Evolutionary conservation across 2,113 vertebrate species (phyloP), one percentile per base, ranked within the genome.

Genomic region (Otocyon megalotis): DNA sequence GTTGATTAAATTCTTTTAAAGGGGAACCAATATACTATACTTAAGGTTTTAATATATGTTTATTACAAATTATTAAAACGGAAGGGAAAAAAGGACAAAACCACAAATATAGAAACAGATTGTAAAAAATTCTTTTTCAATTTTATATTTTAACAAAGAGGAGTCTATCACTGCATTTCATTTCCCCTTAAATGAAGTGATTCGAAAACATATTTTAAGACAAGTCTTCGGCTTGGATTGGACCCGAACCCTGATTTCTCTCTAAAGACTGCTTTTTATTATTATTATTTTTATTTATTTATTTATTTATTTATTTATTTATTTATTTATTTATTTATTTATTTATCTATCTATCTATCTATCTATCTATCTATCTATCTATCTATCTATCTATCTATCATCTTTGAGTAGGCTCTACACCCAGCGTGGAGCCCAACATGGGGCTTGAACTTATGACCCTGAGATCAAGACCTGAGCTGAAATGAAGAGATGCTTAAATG

Each of bases 1-100:
- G 96, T 97, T 97, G 97, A 96, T 91, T 86, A 67, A n/a, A 22
- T 96, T 97, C 97, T 97, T 93, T 69, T 69, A 98, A 97, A 97
- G 92, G 94, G 89, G 87, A 98, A 74, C 94, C 97, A 97, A 67
- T 97, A 95, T 63, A 94, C 88, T 95, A 94, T 97, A 94, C 69
- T 94, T 97, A 86, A 98, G 96, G 93, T 86, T 98, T 98, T 98
- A 98, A 97, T 95, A 94, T 97, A 94, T 97, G 90, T 95, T 81
- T 97, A 96, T 98, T 98, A 93, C 93, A 98, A 80, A 96, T 98
- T 96, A 98, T 96, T 94, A 93, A 94, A 98, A 97, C 96, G 62
- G 17, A 96, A 97, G 30, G 24, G 6, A 2, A 8, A 15, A 37
- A 48, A n/a, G 30, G 65, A 32, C 19, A 32, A 86, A 83, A 48